Evolutionary conservation across 2,888 invertebrate species (phyloP).

Genomic region (Listrodromus nycthemerus): DNA sequence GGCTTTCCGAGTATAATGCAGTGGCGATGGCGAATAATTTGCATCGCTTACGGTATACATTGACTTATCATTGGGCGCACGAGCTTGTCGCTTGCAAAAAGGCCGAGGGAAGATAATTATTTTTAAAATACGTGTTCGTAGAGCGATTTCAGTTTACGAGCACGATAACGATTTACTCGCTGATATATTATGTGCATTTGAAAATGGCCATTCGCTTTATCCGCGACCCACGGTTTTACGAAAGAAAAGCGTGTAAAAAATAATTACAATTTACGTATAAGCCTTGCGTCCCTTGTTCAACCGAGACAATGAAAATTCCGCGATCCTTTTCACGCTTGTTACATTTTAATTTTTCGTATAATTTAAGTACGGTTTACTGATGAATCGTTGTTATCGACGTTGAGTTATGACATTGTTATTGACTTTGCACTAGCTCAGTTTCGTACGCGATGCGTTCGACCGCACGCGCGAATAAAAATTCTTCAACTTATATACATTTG

Average conservation of each 20-base stretch:
- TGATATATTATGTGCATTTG: constrained; percentile 2
- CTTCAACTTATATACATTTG: constrained; percentile 22
- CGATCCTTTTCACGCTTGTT: constrained; percentile 15
- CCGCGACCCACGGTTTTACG: constrained; percentile 18
- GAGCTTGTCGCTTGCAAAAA: neutral
- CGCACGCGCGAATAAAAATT: neutral
- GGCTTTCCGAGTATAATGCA: constrained; percentile 16
- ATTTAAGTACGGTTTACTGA: constrained; percentile 56
- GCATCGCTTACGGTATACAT: neutral
- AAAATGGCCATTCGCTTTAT: neutral
- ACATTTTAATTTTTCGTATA: constrained; percentile 11
- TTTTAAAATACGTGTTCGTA: constrained; percentile 1
- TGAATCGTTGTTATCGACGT: constrained; percentile 21
- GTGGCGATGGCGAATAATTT: neutral
- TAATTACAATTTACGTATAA: constrained; percentile 22
- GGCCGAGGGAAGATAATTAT: neutral
- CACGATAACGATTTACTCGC: constrained; percentile 4
- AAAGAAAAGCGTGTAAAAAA: constrained; percentile 38
- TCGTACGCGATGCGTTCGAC: neutral
- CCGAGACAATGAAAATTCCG: constrained; percentile 4
- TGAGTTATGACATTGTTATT: constrained; percentile 31
- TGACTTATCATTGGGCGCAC: neutral
- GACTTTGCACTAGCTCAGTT: neutral
- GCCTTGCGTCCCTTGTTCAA: constrained; percentile 10
- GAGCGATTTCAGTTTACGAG: neutral